Conservation (phyloP, 2,797 vertebrate species). For the Phrynocephalus guinanensis region DNA sequence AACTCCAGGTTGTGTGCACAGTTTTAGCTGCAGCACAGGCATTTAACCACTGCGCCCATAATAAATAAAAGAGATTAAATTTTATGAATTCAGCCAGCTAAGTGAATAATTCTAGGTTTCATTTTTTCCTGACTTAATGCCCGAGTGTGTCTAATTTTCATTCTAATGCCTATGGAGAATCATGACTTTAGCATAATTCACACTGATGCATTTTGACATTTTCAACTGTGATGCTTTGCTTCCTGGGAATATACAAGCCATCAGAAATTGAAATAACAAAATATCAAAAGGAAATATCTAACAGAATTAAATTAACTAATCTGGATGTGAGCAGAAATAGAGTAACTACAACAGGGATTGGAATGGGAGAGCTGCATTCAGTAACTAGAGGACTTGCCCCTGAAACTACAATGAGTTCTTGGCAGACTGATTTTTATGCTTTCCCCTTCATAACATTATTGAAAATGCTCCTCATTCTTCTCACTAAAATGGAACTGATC, state of each 20-base stretch:
- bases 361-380: not conserved
- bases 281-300: slow-evolving; percentile 44
- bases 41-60: not conserved
- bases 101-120: slow-evolving; percentile 45
- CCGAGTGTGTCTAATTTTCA: slow-evolving; percentile 47
- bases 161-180: slow-evolving; percentile 47
- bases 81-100: slow-evolving; percentile 53
- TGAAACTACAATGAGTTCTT: slow-evolving; percentile 12
- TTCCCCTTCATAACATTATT: not conserved
- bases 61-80: slow-evolving; percentile 27
- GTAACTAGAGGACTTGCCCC: not conserved
- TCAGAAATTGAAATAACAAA: slow-evolving; percentile 45
- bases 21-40: no score
- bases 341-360: slow-evolving; percentile 33
- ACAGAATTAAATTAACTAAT: slow-evolving; percentile 26
- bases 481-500: not conserved
- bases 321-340: slow-evolving; percentile 12
- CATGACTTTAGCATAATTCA: slow-evolving; percentile 15
- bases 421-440: not conserved
- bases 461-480: not conserved
- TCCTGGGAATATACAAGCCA: slow-evolving; percentile 26
- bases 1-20: no score
- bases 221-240: slow-evolving; percentile 31
- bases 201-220: slow-evolving; percentile 39
- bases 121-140: slow-evolving; percentile 39